These are phyloP conservation scores for Pachypanchax playfairii DNA, from an alignment of 2,113 vertebrate species.

Conservation along the genomic window DNA sequence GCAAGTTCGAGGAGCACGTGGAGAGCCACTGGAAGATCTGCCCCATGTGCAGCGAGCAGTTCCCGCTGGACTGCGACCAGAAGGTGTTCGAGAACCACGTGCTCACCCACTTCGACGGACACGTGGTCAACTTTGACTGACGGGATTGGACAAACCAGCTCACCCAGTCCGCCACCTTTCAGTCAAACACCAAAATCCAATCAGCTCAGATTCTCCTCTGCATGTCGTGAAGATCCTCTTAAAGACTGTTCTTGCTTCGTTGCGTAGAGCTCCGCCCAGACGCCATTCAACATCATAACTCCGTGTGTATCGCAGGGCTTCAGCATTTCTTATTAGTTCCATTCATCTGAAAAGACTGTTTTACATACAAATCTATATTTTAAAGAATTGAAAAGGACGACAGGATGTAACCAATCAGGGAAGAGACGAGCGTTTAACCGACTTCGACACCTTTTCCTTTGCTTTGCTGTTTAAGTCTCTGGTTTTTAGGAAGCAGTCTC, in stretches of 20 bases:
- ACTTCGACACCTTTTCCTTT: slow-evolving; percentile 48
- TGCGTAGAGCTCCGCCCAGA: slow-evolving; percentile 50
- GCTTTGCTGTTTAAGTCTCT: slow-evolving; percentile 55
- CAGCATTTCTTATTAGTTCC: slow-evolving; percentile 34
- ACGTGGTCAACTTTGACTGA: slow-evolving; percentile 88
- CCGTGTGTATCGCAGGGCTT: slow-evolving; percentile 46
- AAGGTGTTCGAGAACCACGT: slow-evolving; percentile 94
- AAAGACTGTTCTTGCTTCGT: slow-evolving; percentile 56
- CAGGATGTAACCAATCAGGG: slow-evolving; percentile 69
- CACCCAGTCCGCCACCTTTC: slow-evolving; percentile 42
- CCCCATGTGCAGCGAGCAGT: slow-evolving; percentile 98
- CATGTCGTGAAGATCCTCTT: slow-evolving; percentile 70
- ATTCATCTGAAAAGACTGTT: slow-evolving; percentile 54
- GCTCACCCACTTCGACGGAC: slow-evolving; percentile 93
- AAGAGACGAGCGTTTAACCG: slow-evolving; percentile 71
- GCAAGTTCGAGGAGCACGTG: slow-evolving; percentile 96
- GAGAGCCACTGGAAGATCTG: slow-evolving; percentile 99
- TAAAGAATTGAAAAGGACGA: slow-evolving; percentile 32
- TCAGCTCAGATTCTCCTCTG: slow-evolving; percentile 61
- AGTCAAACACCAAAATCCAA: slow-evolving; percentile 51
- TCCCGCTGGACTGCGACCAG: slow-evolving; percentile 95
- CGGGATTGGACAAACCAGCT: slow-evolving; percentile 17
- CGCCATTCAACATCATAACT: slow-evolving; percentile 47
- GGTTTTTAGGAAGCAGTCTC: slow-evolving; percentile 61
- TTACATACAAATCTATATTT: slow-evolving; percentile 13